Percentiles rank a stretch among this genome's conserved stretches.
phyloP scores from a whole-genome alignment of 2,797 vertebrate genomes.

The Tenualosa thibaudeaui region DNA sequence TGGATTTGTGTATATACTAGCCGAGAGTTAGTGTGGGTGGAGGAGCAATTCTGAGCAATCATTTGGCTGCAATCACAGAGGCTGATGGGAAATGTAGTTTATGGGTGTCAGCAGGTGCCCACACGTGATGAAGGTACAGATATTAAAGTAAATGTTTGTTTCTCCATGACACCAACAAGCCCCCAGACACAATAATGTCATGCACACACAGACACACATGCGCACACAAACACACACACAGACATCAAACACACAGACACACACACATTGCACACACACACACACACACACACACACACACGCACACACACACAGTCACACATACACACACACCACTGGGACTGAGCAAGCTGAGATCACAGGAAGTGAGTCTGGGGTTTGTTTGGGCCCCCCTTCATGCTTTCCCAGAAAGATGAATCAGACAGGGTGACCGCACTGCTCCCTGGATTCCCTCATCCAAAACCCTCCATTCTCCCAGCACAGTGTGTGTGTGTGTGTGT shows the following conservation, averaged over 20 bases:
- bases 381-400: slow-evolving; percentile 43
- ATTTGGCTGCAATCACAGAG: neutral
- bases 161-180: neutral
- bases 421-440: slow-evolving; percentile 63
- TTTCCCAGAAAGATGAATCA: slow-evolving; percentile 75
- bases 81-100: slow-evolving; percentile 11
- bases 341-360: slow-evolving; percentile 43
- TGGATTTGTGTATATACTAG: neutral
- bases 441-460: slow-evolving; percentile 61
- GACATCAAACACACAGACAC: neutral
- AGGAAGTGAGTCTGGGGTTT: slow-evolving; percentile 54
- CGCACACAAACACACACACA: neutral
- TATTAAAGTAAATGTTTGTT: neutral
- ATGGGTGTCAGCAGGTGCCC: neutral
- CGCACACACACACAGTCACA: neutral
- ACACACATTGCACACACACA: slow-evolving; percentile 3
- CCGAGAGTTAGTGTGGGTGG: neutral
- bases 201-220: neutral
- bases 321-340: neutral
- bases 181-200: neutral
- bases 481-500: slow-evolving; percentile 18
- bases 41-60: neutral
- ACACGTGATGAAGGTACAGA: neutral
- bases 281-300: neutral
- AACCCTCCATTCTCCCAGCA: slow-evolving; percentile 49